Evolutionary conservation across 2,888 invertebrate species (phyloP), one percentile per base, ranked within the genome.

Genomic region (Drosophila planitibia): DNA sequence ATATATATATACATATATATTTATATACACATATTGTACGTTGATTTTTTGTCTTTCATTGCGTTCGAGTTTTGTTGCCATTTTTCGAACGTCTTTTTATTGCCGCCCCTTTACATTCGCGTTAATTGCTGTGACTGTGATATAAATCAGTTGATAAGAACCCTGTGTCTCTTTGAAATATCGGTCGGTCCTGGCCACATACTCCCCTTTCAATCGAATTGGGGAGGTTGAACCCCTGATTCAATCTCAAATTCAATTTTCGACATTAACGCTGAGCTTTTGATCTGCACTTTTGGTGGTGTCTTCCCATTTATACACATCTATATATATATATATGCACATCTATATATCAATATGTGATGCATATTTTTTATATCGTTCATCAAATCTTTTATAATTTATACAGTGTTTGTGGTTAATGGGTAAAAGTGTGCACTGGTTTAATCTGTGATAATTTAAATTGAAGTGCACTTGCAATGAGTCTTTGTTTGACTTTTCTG

Each of bases 81-180:
- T 59, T 81, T 66, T 49, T 57, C 54, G 58, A 44, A 22, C 37
- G 55, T 32, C 54, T 19, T 85, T 89, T 90, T 90, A 85, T 74
- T 65, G 69, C 75, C 81, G 68, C 62, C 78, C 70, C 66, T 79
- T 87, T 71, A 85, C 85, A 85, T 79, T 85, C 79, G 68, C 90
- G 85, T 85, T 85, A 85, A 85, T 85, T 85, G 88, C 85, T 70
- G 72, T 64, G 85, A 69, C 85, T 73, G 70, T 77, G 88, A 85
- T 89, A 85, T 85, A 85, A 90, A 85, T 90, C 90, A 76, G 85
- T 78, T 76, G 85, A 85, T 78, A 85, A 84, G 78, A 77, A 81
- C 70, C 68, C 67, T 74, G 65, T 71, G 85, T 82, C 75, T 69
- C 71, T 66, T 69, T 55, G 37, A 64, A 47, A 57, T 51, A 58